These are phyloP conservation scores for Emydocephalus ijimae DNA, from an alignment of 2,113 vertebrate species.

Conservation along the genomic window DNA sequence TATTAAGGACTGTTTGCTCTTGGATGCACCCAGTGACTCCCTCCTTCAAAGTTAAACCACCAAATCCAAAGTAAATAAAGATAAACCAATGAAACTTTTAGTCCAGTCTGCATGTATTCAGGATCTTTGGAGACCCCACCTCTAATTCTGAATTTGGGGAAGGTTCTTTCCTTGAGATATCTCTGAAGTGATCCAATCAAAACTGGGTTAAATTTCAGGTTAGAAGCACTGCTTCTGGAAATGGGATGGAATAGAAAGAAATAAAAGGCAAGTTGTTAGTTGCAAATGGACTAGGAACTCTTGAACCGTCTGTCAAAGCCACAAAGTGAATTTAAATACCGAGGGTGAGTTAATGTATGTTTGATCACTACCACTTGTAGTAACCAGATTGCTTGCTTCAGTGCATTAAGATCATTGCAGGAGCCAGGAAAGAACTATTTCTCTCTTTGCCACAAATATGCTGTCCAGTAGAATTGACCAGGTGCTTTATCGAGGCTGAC, in stretches of 20 bases:
- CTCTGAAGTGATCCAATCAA: neutral
- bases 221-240: neutral
- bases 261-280: neutral
- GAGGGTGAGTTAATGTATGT: slow-evolving; percentile 12
- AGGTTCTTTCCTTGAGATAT: neutral
- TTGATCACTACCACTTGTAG: slow-evolving; percentile 39
- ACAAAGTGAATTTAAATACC: slow-evolving; percentile 17
- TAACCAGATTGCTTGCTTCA: slow-evolving; percentile 35
- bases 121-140: neutral
- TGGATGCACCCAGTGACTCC: neutral
- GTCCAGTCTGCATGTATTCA: neutral
- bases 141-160: neutral
- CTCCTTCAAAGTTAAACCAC: neutral
- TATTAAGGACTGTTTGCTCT: neutral
- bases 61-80: neutral
- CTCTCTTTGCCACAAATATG: slow-evolving; percentile 22
- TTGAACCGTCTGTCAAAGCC: slow-evolving; percentile 14
- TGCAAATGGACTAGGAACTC: slow-evolving; percentile 2
- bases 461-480: slow-evolving; percentile 34
- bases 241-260: neutral
- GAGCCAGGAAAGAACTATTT: slow-evolving; percentile 53
- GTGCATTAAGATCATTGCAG: slow-evolving; percentile 30
- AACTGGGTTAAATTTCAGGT: neutral
- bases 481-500: slow-evolving; percentile 44
- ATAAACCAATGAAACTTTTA: neutral